Base-by-base conservation (phyloP, 1,140 invertebrate genomes). In the Lucilia cuprina region DNA sequence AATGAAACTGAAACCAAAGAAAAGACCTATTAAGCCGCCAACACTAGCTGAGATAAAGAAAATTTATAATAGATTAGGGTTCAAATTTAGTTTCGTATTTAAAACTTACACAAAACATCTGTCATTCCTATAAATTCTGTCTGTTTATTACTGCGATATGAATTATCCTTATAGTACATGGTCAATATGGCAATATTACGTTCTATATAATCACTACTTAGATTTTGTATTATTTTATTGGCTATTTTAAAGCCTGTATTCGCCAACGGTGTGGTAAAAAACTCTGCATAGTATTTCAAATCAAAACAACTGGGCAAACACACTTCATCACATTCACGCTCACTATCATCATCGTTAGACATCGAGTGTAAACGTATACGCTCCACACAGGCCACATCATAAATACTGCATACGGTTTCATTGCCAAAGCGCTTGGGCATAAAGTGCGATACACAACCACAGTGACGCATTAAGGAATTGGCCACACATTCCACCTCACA, bases 1-100 rank as follows among this genome's bases (percentile, higher is more conserved):
- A 84, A 96, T 92, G 87, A 95, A 94, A 89, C 95, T 96, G 88
- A 97, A 96, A 9, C 96, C 96, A 91, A 96, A 92, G 86, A 95
- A 96, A 0, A 97, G 91, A 14, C 95, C 95, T 13, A 97, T 92
- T 34, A 97, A 90, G 14, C 96, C 96, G 83, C 96, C 96, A 10
- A 94, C 94, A 87, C 94, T 95, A 0, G 95, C 95, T 96, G 90
- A 82, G 92, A 92, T 49, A 49, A 85, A 19, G 19, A 75, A 75
- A 30, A n/a, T n/a, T n/a, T 47, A 25, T 13, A 84, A 2, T 91
- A 92, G 60, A 75, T 8, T 55, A 14, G 35, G 60, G 70, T 82
- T 70, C n/a, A 5, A 25, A n/a, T 0, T 47, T 50, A 13, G 14
- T 30, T 74, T 84, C 8, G 0, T 49, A 19, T n/a, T 30, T 30